These are phyloP conservation scores for Propsilocerus akamusi DNA, from an alignment of 1,140 invertebrate genomes.

Conservation along the genomic window DNA sequence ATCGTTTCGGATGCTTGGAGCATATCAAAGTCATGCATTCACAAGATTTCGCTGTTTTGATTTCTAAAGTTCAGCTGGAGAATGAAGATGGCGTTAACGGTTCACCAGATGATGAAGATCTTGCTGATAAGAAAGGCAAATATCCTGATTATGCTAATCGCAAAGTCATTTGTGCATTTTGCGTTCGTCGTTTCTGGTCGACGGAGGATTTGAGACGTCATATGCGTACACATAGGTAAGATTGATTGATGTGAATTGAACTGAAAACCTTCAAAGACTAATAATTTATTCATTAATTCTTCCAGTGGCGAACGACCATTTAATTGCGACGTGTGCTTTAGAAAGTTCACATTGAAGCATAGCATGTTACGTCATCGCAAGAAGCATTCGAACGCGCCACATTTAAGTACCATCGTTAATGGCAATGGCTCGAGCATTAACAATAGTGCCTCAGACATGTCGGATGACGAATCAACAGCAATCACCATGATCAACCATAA, in stretches of 20 bases:
- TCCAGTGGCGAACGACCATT: constrained; percentile 28
- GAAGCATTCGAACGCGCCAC: constrained; percentile 41
- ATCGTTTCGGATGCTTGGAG: constrained; percentile 56
- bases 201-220: constrained; percentile 80
- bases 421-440: constrained; percentile 20
- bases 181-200: constrained; percentile 82
- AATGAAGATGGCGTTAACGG: constrained; percentile 23
- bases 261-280: neutral
- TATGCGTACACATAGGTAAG: constrained; percentile 76
- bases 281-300: neutral
- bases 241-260: constrained; percentile 29
- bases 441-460: constrained; percentile 22
- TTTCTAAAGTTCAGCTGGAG: constrained; percentile 62
- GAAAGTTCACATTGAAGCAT: constrained; percentile 80
- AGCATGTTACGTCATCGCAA: constrained; percentile 82
- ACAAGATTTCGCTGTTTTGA: constrained; percentile 49
- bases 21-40: constrained; percentile 59
- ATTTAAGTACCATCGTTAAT: constrained; percentile 18
- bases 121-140: constrained; percentile 38
- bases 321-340: constrained; percentile 59
- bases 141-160: constrained; percentile 74
- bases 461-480: constrained; percentile 26
- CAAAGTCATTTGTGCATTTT: constrained; percentile 83
- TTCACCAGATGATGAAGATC: constrained; percentile 33
- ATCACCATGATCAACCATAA: constrained; percentile 10